These are phyloP conservation scores for Eonycteris spelaea DNA, from an alignment of 2,113 vertebrate genomes.

Conservation along the genomic window DNA sequence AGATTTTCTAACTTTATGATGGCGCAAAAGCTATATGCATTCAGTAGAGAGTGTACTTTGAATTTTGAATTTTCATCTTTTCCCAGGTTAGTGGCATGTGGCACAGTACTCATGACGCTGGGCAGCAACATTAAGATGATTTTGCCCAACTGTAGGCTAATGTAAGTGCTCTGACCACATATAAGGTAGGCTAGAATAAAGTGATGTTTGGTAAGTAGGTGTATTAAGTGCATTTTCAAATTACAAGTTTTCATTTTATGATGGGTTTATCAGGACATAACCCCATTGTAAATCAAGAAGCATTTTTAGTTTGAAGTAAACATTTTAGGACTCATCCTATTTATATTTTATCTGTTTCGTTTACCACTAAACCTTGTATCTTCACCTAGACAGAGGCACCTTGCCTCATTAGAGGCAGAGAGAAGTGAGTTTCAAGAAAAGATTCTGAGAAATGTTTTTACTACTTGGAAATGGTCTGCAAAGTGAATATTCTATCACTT, in stretches of 20 bases:
- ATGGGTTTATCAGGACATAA: not conserved
- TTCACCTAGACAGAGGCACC: not conserved
- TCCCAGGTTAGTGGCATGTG: not conserved
- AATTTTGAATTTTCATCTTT: not conserved
- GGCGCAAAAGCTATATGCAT: not conserved
- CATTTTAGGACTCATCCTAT: not conserved
- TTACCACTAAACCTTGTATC: not conserved
- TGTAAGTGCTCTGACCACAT: not conserved
- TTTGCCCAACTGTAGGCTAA: not conserved
- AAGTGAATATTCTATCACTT: not conserved
- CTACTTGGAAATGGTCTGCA: constrained; percentile 9
- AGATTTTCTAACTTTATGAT: not conserved
- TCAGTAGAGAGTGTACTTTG: not conserved
- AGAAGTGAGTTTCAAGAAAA: not conserved
- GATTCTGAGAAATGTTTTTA: constrained; percentile 4
- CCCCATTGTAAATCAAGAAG: not conserved
- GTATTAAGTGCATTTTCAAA: not conserved
- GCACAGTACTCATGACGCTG: not conserved
- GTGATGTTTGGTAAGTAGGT: not conserved
- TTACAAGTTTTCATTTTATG: not conserved
- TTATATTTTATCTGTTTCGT: not conserved
- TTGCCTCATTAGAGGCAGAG: not conserved
- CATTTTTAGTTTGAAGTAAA: not conserved
- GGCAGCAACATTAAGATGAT: not conserved
- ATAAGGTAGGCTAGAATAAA: not conserved